Percentiles rank a stretch among this genome's conserved stretches.
Conservation (phyloP, 1,140 invertebrate species). For the Euwallacea similis region DNA sequence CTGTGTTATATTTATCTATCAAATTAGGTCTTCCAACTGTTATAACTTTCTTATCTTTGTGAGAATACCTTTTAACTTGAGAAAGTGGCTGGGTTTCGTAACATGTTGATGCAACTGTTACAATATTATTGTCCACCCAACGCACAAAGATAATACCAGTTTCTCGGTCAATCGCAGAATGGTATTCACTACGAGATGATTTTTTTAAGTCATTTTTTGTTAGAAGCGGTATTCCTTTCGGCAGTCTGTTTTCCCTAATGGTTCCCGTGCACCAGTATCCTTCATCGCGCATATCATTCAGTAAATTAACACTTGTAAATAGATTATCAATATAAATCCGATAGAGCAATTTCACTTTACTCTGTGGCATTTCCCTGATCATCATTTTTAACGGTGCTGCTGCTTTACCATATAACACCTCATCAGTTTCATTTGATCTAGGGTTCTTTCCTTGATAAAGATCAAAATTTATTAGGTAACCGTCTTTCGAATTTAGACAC, state of each 20-base stretch:
- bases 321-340: conserved; percentile 46
- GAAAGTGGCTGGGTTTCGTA: conserved; percentile 42
- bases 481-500: no score
- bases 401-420: conserved; percentile 46
- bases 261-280: no score
- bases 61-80: conserved; percentile 44
- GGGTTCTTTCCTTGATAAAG: no score
- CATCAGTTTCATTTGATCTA: no score
- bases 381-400: conserved; percentile 40
- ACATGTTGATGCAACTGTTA: no score
- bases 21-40: no score
- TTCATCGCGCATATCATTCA: conserved; percentile 38
- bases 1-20: no score
- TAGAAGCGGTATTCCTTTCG: no score
- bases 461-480: no score
- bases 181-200: conserved; percentile 16
- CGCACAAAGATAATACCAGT: conserved; percentile 42
- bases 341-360: conserved; percentile 33
- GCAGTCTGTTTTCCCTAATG: no score
- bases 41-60: conserved; percentile 47
- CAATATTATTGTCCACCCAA: conserved; percentile 48
- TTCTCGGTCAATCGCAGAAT: conserved; percentile 20
- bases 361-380: conserved; percentile 38
- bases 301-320: conserved; percentile 43
- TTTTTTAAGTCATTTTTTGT: no score